A percentile compares a stretch with the other conserved stretches of the same genome.
Evolutionary conservation across 1,140 invertebrate genomes (phyloP).

Genomic region (Ceratosolen solmsi): DNA sequence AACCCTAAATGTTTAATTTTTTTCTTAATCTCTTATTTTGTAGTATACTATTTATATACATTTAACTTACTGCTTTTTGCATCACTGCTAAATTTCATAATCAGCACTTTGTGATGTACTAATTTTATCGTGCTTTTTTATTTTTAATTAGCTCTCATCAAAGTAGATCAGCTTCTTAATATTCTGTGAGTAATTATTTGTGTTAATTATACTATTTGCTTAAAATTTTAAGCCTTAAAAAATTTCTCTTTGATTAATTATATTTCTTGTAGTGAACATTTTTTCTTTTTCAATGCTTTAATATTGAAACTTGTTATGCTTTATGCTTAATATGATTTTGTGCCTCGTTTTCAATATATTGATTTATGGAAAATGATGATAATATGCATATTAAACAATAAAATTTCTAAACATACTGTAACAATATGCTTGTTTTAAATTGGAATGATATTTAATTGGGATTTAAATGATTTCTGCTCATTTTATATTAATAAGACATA

Average conservation of each 20-base stretch:
- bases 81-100: slow-evolving; percentile 14
- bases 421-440: background rate
- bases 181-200: slow-evolving; percentile 18
- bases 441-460: background rate
- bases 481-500: no score
- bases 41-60: background rate
- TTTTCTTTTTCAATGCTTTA: background rate
- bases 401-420: background rate
- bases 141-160: slow-evolving; percentile 18
- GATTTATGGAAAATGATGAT: background rate
- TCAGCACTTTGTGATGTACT: background rate
- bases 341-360: background rate
- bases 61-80: background rate
- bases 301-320: background rate
- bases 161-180: slow-evolving; percentile 24
- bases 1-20: background rate
- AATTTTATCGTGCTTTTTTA: background rate
- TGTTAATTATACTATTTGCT: slow-evolving; percentile 9
- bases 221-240: background rate
- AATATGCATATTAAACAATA: background rate
- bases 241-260: background rate
- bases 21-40: background rate
- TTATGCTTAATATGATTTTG: background rate
- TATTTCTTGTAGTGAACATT: background rate
- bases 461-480: background rate